These are phyloP conservation scores for Tachystola acroxantha DNA, from an alignment of 2,888 invertebrate species.

Conservation along the genomic window DNA sequence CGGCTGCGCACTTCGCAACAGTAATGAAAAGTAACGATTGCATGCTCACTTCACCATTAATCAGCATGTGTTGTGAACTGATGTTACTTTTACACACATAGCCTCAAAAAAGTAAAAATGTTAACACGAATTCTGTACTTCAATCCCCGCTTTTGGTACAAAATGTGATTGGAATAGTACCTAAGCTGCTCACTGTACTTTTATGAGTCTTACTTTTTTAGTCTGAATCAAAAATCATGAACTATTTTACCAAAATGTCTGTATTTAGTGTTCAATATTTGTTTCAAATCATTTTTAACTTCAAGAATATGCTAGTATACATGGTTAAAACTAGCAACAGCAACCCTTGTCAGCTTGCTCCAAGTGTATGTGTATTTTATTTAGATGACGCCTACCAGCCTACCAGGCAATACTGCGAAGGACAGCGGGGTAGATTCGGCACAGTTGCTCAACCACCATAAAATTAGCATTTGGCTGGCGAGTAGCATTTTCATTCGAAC, in stretches of 20 bases:
- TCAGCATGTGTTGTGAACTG: conserved; percentile 47
- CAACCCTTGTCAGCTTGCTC: conserved; percentile 46
- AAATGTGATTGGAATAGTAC: too few relatives aligned
- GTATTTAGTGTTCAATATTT: too few relatives aligned
- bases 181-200: too few relatives aligned
- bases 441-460: conserved; percentile 77
- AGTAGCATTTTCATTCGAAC: conserved; percentile 69
- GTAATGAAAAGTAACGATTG: conserved; percentile 78
- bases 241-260: too few relatives aligned
- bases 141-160: too few relatives aligned
- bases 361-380: conserved; percentile 58
- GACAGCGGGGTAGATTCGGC: conserved; percentile 66
- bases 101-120: too few relatives aligned
- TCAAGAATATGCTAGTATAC: too few relatives aligned
- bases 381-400: conserved; percentile 68
- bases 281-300: too few relatives aligned
- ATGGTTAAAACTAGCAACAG: conserved; percentile 21
- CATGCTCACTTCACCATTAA: conserved; percentile 71
- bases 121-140: too few relatives aligned
- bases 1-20: conserved; percentile 69
- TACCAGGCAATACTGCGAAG: conserved; percentile 65
- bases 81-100: conserved; percentile 21
- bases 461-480: conserved; percentile 76
- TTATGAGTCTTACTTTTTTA: too few relatives aligned
- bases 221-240: too few relatives aligned